Evolutionary conservation across 1,140 invertebrate species (phyloP).

Genomic region (Pogonomyrmex californicus): DNA sequence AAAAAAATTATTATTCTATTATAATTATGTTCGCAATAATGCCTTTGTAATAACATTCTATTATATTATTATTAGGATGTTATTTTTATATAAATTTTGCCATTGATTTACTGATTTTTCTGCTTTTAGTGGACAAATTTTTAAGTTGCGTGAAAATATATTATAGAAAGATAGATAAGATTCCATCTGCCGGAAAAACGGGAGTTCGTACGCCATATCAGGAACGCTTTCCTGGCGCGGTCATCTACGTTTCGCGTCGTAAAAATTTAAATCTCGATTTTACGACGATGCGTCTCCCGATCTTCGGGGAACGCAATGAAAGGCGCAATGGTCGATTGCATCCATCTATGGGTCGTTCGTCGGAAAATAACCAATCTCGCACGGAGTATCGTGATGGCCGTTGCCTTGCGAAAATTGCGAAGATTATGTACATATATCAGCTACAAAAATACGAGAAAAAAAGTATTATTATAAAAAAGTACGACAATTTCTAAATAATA

Average conservation of each 20-base stretch:
- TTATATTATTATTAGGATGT: too few species aligned
- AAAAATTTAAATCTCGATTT: conserved; percentile 57
- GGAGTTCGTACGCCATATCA: not conserved
- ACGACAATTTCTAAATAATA: not conserved
- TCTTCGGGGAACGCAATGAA: conserved; percentile 1
- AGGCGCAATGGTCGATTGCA: conserved; percentile 16
- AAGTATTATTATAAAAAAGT: not conserved
- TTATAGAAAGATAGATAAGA: not conserved
- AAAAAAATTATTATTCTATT: too few species aligned
- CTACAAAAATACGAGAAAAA: not conserved
- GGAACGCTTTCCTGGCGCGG: not conserved
- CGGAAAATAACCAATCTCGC: conserved; percentile 40
- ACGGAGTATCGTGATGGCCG: conserved; percentile 9
- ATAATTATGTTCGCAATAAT: too few species aligned
- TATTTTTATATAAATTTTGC: not conserved
- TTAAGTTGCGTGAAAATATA: not conserved
- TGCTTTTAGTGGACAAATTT: not conserved
- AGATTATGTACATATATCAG: not conserved
- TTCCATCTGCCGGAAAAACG: not conserved
- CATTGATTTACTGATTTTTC: not conserved
- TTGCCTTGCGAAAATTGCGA: not conserved
- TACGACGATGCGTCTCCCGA: conserved; percentile 13
- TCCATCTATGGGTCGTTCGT: conserved; percentile 1
- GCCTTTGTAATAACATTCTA: too few species aligned
- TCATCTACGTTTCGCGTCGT: conserved; percentile 4